Percentiles rank a stretch among this genome's conserved stretches.
These are phyloP conservation scores for Pocillopora verrucosa DNA, from an alignment of 64 coral and sea anemone species.

Conservation along the genomic window DNA sequence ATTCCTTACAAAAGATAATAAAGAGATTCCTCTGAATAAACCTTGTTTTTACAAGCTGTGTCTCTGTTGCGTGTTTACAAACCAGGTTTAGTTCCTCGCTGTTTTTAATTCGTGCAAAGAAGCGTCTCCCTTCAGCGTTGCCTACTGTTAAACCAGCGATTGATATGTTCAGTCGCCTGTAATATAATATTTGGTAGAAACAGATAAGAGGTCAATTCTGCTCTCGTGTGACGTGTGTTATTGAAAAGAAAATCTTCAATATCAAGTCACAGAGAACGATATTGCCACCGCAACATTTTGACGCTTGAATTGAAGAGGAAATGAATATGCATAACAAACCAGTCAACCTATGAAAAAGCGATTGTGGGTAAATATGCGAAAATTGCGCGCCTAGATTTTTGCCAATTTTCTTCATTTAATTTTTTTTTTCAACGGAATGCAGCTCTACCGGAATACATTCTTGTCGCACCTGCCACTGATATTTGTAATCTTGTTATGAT, in stretches of 20 bases:
- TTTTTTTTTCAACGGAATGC: background rate
- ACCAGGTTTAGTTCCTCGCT: background rate
- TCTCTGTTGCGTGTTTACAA: conserved; percentile 2
- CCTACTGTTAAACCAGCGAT: background rate
- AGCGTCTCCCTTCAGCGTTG: background rate
- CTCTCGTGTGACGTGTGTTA: conserved; percentile 6
- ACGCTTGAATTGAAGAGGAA: background rate
- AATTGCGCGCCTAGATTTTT: background rate
- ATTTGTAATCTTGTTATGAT: background rate
- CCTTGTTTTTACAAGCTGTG: background rate
- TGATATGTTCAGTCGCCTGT: background rate
- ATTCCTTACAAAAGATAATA: too few species aligned
- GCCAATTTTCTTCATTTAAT: background rate
- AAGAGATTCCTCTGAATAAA: background rate
- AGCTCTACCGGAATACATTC: background rate
- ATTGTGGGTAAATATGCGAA: background rate
- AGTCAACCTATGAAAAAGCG: background rate
- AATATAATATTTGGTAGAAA: background rate
- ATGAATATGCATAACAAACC: background rate
- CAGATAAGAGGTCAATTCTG: background rate
- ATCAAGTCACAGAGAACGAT: background rate
- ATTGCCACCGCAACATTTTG: conserved; percentile 14
- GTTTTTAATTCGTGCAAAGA: conserved; percentile 6
- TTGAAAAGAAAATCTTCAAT: background rate
- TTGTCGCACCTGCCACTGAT: background rate